Conservation (phyloP, 2,888 invertebrate genomes). For the Phengaris arion region DNA sequence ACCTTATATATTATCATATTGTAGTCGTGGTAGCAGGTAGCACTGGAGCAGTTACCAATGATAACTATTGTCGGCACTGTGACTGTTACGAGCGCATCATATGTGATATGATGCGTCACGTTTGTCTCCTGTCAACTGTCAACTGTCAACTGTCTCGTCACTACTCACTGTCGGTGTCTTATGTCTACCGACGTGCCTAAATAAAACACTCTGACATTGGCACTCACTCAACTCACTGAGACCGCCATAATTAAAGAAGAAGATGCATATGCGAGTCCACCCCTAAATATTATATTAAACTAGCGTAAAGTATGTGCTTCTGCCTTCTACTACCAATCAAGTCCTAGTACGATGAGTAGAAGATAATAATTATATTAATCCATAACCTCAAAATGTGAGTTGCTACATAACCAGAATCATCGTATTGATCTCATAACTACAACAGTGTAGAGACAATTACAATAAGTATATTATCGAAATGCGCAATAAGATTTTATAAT, state of each 20-base stretch:
- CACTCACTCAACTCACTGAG: no score
- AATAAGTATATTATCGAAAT: conserved; percentile 5
- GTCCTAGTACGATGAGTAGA: not conserved
- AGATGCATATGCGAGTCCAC: no score
- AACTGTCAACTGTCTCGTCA: not conserved
- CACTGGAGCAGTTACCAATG: not conserved
- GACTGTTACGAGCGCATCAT: not conserved
- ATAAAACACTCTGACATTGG: no score
- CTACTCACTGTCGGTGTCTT: not conserved
- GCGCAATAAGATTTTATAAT: conserved; percentile 15
- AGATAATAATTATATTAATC: not conserved
- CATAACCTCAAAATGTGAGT: not conserved
- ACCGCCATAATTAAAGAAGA: no score
- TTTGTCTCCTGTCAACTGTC: not conserved
- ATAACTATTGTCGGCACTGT: not conserved
- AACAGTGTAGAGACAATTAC: not conserved
- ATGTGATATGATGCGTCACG: not conserved
- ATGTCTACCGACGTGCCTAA: no score
- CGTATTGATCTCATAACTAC: not conserved
- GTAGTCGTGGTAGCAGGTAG: not conserved
- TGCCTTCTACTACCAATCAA: not conserved
- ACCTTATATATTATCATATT: no score
- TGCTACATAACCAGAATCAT: not conserved
- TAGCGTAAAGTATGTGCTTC: no score
- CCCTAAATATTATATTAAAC: no score